Percentiles rank a stretch among this genome's conserved stretches.
These are phyloP conservation scores for Pinctada fucata DNA, from an alignment of 2,888 invertebrate genomes.

Conservation along the genomic window DNA sequence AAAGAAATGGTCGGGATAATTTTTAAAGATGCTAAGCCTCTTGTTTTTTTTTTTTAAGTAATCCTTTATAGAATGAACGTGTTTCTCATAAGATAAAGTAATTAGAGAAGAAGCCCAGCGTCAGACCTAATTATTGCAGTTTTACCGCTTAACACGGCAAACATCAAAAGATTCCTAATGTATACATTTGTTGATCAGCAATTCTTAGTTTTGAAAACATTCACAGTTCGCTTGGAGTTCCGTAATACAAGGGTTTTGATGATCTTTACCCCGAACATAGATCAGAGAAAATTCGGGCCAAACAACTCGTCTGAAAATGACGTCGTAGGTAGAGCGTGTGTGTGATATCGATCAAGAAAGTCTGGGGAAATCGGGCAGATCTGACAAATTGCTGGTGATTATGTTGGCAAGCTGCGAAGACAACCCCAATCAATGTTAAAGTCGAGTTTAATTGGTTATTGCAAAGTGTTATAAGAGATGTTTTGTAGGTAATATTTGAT, in stretches of 20 bases:
- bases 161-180: conserved; percentile 35
- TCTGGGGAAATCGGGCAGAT: not conserved
- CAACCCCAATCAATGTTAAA: not conserved
- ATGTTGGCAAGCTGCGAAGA: not conserved
- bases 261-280: conserved; percentile 6
- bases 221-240: conserved; percentile 21
- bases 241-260: conserved; percentile 32
- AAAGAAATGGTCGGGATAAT: no score
- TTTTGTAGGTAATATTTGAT: not conserved
- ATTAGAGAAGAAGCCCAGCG: conserved; percentile 25
- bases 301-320: not conserved
- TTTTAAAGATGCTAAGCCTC: no score
- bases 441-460: not conserved
- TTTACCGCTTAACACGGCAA: conserved; percentile 11
- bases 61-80: not conserved
- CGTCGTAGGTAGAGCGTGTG: not conserved
- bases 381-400: not conserved
- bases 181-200: conserved; percentile 36
- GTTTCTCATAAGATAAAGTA: conserved; percentile 29
- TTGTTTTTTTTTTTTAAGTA: no score
- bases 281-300: not conserved
- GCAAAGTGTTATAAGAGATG: not conserved
- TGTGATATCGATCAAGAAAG: not conserved
- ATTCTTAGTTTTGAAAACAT: conserved; percentile 39
- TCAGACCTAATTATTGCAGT: conserved; percentile 32